Percentiles rank a stretch among this genome's conserved stretches.
Evolutionary conservation across 2,888 invertebrate species (phyloP).

Genomic region (Tortrix viridana): DNA sequence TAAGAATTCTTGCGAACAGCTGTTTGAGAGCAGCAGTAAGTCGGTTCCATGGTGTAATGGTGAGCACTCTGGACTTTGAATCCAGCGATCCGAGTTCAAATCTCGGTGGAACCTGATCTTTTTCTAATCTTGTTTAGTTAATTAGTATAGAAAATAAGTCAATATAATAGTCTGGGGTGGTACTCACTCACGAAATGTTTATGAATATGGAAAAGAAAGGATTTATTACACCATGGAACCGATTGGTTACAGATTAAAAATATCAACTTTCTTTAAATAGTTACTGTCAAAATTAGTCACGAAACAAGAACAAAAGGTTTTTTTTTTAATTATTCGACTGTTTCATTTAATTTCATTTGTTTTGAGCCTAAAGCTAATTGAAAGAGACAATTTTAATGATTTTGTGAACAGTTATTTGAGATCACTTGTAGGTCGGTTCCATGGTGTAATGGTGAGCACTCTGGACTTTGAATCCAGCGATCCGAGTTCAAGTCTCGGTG

Average conservation of each 20-base stretch:
- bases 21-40: neutral
- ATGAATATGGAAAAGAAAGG: too few species aligned
- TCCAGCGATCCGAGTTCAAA: slow-evolving; percentile 87
- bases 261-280: neutral
- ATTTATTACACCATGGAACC: slow-evolving; percentile 1
- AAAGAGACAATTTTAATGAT: too few species aligned
- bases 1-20: neutral
- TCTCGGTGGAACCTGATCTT: slow-evolving; percentile 84
- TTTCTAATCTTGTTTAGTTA: neutral
- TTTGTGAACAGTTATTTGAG: too few species aligned
- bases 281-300: too few species aligned
- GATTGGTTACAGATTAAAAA: neutral
- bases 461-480: slow-evolving; percentile 93
- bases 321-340: too few species aligned
- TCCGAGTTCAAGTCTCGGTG: slow-evolving; percentile 93
- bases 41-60: slow-evolving; percentile 72
- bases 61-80: slow-evolving; percentile 87
- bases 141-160: too few species aligned
- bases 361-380: too few species aligned
- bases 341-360: too few species aligned
- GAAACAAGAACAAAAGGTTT: too few species aligned
- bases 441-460: slow-evolving; percentile 93
- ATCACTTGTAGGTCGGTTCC: slow-evolving; percentile 74
- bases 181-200: too few species aligned
- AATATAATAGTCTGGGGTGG: too few species aligned